Evolutionary conservation across 2,113 vertebrate species (phyloP).

Genomic region (Athene noctua): DNA sequence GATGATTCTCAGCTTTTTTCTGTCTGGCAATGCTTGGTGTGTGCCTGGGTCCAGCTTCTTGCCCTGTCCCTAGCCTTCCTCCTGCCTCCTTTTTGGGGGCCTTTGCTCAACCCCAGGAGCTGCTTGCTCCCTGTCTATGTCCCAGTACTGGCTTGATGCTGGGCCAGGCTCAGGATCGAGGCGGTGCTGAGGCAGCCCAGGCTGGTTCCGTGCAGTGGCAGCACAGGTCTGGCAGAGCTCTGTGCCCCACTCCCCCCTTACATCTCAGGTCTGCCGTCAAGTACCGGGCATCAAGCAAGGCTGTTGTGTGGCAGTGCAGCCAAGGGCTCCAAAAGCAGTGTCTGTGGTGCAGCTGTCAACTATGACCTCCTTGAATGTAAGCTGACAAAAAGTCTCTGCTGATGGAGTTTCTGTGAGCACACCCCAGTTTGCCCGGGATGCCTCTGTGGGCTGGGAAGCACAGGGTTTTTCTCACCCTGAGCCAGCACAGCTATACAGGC

Average conservation of each 20-base stretch:
- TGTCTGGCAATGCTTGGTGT: not conserved
- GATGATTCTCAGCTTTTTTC: not conserved
- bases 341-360: not conserved
- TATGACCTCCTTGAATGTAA: not conserved
- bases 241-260: not conserved
- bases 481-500: not conserved
- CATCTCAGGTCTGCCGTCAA: no score
- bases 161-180: not conserved
- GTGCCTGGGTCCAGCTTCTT: not conserved
- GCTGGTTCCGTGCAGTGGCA: not conserved
- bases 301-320: not conserved
- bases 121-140: not conserved
- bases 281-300: not conserved
- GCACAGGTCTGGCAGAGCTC: not conserved
- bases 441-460: not conserved
- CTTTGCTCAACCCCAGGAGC: not conserved
- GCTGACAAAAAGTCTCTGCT: not conserved
- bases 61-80: not conserved
- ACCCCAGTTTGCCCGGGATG: accelerated
- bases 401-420: not conserved
- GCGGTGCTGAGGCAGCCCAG: not conserved
- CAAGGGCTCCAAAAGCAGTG: accelerated
- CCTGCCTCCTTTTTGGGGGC: not conserved
- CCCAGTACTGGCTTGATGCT: not conserved
- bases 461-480: not conserved